Conservation (phyloP, 2,113 vertebrate species). For the Chaetodon auriga region DNA sequence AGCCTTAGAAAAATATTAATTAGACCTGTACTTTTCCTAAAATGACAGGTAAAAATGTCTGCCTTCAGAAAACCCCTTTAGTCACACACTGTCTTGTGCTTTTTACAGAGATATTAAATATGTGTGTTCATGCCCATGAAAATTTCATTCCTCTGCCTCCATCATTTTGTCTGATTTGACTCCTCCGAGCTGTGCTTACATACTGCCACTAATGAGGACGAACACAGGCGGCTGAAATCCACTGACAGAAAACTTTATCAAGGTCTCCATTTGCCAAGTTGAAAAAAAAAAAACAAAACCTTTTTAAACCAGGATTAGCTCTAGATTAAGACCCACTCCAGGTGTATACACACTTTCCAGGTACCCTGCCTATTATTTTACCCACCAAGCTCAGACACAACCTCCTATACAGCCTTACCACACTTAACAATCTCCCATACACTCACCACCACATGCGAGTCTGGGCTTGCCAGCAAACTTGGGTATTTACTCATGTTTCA, state of each 20-base stretch:
- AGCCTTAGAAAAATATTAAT: background rate
- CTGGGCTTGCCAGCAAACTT: background rate
- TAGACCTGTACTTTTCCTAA: background rate
- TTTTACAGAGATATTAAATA: background rate
- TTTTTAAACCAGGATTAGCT: background rate
- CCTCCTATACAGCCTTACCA: background rate
- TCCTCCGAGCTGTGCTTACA: background rate
- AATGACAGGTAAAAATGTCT: background rate
- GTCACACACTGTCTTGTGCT: no score
- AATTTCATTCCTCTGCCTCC: no score
- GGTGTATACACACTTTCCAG: background rate
- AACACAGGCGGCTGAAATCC: background rate
- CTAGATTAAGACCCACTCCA: background rate
- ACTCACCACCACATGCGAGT: background rate
- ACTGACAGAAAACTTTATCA: background rate
- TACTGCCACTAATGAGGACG: background rate
- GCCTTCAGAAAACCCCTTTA: background rate
- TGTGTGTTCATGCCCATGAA: background rate
- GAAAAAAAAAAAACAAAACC: background rate
- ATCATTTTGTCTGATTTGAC: no score
- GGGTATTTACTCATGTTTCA: conserved; percentile 67
- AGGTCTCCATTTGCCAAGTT: background rate
- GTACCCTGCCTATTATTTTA: background rate
- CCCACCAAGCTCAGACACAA: background rate
- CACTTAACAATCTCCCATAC: background rate